Evolutionary conservation across 2,113 vertebrate species (phyloP), one percentile per base, ranked within the genome.

Genomic region (Thamnaconus septentrionalis): DNA sequence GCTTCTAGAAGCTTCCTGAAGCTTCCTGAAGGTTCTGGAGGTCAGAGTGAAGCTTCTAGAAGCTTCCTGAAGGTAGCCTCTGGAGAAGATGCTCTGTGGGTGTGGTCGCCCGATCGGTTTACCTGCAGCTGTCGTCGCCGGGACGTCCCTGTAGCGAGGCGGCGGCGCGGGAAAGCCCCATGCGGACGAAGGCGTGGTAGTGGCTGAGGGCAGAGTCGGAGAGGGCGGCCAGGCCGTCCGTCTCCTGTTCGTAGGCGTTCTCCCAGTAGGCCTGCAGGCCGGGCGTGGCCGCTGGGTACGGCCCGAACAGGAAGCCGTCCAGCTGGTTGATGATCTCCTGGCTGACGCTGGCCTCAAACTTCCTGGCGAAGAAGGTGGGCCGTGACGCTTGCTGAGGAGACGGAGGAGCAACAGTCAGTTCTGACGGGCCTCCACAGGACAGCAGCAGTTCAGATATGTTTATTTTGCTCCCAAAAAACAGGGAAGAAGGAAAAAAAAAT

Each of bases 351-450:
- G 97, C 96, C 77, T 98, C 97, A 1, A 98, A 99, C 88, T 98
- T 99, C 4, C 97, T 90, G 11, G 97, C 97, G 1, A 99, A 99
- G 91, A 99, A 98, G 1, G 97, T 98, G 0, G 97, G 97, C 59
- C 97, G 87, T 61, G 96, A 92, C 0, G 93, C 94, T 85, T 99
- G 97, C 97, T 99, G 93, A 31, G 18, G 18, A 31, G 18, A 31
- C 18, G 18, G 18, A 31, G 18, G 18, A 31, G 18, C 18, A 31
- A 2, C 18, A 31, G 18, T 31, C 18, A 31, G 18, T 31, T 31
- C 18, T 31, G 18, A 31, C 18, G 18, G 18, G 18, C 18, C 18
- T 31, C 18, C 18, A 31, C 18, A 31, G 18, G 18, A 31, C 18
- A 31, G 18, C 18, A 31, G 18, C 18, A 31, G 18, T 31, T 31